Evolutionary conservation across 2,113 vertebrate species (phyloP), one percentile per base, ranked within the genome.

Genomic region (Hypocryptadius cinnamomeus): DNA sequence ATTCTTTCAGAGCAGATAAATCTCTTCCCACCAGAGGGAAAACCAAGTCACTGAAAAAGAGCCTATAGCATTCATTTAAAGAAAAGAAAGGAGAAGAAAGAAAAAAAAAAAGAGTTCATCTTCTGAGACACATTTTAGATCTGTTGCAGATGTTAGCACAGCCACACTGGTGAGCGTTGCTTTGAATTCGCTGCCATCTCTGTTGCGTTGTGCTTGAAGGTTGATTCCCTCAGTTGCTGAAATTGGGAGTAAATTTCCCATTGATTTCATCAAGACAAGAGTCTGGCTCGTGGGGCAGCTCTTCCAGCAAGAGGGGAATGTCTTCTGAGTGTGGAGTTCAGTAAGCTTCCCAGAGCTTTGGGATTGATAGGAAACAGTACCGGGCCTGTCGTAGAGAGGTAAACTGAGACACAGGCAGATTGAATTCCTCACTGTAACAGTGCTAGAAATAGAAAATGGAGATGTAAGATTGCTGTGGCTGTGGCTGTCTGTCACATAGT

Each of bases 401-500:
- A 95, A 95, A 92, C 79, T 73, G 92, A 94, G 83, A 81, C 73
- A 47, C 5, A 9, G 80, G 47, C 63, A 93, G 61, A 70, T 69
- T n/a, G 72, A 85, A 39, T 69, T 81, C 33, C 78, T 94, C 64
- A 60, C 74, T 1, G 2, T 64, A 63, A 54, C 78, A 73, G 39
- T 71, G 56, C 79, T 82, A 54, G 47, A 74, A 89, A 88, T 94
- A 90, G 85, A 65, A 88, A 42, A 91, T 91, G 74, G 71, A 71
- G 71, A 83, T 5, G 1, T 45, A 74, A 63, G 68, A 35, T 91
- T 76, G 15, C 92, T 73, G 37, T 87, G 73, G 9, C 93, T 95
- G 91, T 95, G 94, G 37, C 93, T 94, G 92, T 65, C 92, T 95
- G 91, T 96, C 85, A 95, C 12, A n/a, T 89, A 66, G 31, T 30